phyloP scores from a whole-genome alignment of 1,140 invertebrate genomes.

The Elysia chlorotica region DNA sequence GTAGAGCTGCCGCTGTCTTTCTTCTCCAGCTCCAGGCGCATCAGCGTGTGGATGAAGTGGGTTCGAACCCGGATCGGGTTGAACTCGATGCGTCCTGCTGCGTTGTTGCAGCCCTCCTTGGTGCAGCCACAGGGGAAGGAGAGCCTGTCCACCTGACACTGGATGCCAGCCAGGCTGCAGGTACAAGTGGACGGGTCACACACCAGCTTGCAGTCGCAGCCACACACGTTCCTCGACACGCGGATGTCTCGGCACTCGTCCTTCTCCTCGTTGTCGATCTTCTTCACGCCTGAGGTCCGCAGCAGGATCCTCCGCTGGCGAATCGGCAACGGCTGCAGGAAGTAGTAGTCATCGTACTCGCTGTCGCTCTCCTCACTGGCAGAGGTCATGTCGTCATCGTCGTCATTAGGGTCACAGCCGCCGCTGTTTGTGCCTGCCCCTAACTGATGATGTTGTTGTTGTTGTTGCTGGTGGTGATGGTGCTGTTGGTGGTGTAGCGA shows the following conservation, averaged over 20 bases:
- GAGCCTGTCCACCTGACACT: slow-evolving; percentile 93
- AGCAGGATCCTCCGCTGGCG: slow-evolving; percentile 85
- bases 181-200: slow-evolving; percentile 95
- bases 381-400: slow-evolving; percentile 23
- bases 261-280: slow-evolving; percentile 93
- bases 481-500: background rate
- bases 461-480: too few species aligned
- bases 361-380: slow-evolving; percentile 44
- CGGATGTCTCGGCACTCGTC: slow-evolving; percentile 92
- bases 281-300: slow-evolving; percentile 85
- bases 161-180: slow-evolving; percentile 92
- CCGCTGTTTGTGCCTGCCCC: too few species aligned
- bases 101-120: slow-evolving; percentile 91
- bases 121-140: slow-evolving; percentile 97
- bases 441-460: too few species aligned
- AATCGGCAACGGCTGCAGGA: slow-evolving; percentile 87
- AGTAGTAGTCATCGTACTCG: slow-evolving; percentile 83
- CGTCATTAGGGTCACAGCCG: slow-evolving; percentile 28
- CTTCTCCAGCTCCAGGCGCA: slow-evolving; percentile 90
- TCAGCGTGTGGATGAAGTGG: slow-evolving; percentile 97
- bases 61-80: slow-evolving; percentile 93
- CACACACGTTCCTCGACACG: slow-evolving; percentile 86
- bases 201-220: slow-evolving; percentile 89
- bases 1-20: slow-evolving; percentile 65
- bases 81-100: slow-evolving; percentile 91